Conservation (phyloP, 2,888 invertebrate genomes). For the Parnassius orleans region DNA sequence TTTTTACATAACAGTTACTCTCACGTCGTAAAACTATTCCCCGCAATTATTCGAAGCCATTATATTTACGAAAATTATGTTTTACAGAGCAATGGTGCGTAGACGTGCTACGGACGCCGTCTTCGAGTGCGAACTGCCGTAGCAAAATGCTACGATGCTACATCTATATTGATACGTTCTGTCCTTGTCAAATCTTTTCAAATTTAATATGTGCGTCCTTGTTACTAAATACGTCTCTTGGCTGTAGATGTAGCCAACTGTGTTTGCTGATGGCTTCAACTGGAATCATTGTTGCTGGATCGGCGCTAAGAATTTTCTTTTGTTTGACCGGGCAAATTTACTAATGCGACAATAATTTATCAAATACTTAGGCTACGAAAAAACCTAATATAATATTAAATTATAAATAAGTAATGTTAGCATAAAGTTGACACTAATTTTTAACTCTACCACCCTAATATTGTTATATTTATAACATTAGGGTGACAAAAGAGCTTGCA, state of each 20-base stretch:
- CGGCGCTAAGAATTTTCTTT: constrained; percentile 43
- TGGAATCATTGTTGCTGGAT: constrained; percentile 67
- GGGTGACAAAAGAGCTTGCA: too few relatives aligned
- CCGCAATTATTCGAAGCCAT: constrained; percentile 46
- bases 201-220: constrained; percentile 41
- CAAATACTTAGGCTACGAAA: neutral
- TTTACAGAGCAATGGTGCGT: constrained; percentile 37
- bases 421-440: too few relatives aligned
- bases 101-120: constrained; percentile 59
- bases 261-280: constrained; percentile 64
- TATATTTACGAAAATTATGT: constrained; percentile 35
- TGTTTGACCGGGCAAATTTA: constrained; percentile 33
- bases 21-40: constrained; percentile 43
- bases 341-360: constrained; percentile 1
- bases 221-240: constrained; percentile 51
- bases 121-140: constrained; percentile 49
- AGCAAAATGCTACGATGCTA: constrained; percentile 42
- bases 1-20: constrained; percentile 70
- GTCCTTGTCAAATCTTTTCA: constrained; percentile 35
- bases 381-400: too few relatives aligned
- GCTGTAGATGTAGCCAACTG: constrained; percentile 51
- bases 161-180: constrained; percentile 34
- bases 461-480: too few relatives aligned
- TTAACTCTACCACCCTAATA: too few relatives aligned
- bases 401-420: too few relatives aligned